These are phyloP conservation scores for Ramphastos sulfuratus DNA, from an alignment of 2,113 vertebrate genomes.

Conservation along the genomic window DNA sequence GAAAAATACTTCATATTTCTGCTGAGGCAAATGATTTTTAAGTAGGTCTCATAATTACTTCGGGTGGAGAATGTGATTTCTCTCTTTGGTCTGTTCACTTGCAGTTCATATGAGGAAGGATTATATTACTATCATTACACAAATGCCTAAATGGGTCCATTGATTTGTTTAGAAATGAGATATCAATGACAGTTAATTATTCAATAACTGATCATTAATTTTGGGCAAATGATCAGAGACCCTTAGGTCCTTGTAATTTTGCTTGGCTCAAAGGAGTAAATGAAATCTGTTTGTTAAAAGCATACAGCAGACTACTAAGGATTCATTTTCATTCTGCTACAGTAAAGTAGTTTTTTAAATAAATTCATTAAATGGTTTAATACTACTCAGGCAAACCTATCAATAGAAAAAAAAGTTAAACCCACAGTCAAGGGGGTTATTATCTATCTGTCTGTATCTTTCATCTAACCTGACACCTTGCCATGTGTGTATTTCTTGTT, in stretches of 20 bases:
- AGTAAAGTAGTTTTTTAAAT: conserved; percentile 52
- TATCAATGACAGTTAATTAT: conserved; percentile 76
- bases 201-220: conserved; percentile 81
- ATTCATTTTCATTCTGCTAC: conserved; percentile 51
- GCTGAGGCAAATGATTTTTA: conserved; percentile 63
- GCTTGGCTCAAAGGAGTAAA: conserved; percentile 22
- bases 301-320: neutral
- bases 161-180: conserved; percentile 77
- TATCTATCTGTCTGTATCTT: conserved; percentile 31
- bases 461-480: conserved; percentile 39
- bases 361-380: conserved; percentile 60
- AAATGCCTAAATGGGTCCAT: conserved; percentile 76
- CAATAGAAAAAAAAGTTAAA: conserved; percentile 55
- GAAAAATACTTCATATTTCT: conserved; percentile 58
- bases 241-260: conserved; percentile 55
- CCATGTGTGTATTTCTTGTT: neutral
- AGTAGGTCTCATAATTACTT: conserved; percentile 54
- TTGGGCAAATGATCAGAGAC: conserved; percentile 67
- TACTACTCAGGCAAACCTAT: conserved; percentile 38
- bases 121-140: conserved; percentile 78
- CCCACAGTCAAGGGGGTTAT: conserved; percentile 31
- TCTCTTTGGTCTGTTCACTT: conserved; percentile 70
- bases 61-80: conserved; percentile 24
- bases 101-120: conserved; percentile 69
- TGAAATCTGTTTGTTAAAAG: conserved; percentile 54